Percentiles rank a stretch among this genome's conserved stretches.
Conservation (phyloP, 2,797 vertebrate species). For the Macropus fuliginosus region DNA sequence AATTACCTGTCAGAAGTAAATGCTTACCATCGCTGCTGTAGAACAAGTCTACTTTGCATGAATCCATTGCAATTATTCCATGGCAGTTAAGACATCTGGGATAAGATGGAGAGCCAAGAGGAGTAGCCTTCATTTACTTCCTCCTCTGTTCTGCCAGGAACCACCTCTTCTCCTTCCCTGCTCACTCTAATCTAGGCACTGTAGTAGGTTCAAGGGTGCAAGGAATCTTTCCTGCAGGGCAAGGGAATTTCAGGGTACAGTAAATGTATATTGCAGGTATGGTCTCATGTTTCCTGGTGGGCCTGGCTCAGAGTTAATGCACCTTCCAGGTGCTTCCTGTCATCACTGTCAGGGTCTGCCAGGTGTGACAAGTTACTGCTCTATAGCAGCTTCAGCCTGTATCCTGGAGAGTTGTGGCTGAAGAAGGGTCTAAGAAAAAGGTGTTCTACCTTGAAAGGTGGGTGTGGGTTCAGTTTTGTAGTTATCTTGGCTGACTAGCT, state of each 20-base stretch:
- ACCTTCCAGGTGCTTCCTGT: neutral
- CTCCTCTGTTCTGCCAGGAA: neutral
- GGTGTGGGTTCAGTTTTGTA: neutral
- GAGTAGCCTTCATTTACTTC: neutral
- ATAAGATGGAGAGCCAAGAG: neutral
- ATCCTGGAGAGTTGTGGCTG: neutral
- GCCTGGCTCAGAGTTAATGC: neutral
- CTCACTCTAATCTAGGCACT: neutral
- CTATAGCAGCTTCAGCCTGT: neutral
- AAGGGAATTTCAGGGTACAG: neutral
- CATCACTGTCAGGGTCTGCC: neutral
- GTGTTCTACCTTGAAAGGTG: neutral
- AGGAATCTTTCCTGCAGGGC: neutral
- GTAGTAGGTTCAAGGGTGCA: neutral
- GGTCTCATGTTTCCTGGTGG: neutral
- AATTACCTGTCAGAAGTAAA: slow-evolving; percentile 50
- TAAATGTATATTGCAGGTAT: neutral
- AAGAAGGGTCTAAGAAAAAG: neutral
- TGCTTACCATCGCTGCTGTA: neutral
- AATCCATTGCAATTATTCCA: slow-evolving; percentile 13
- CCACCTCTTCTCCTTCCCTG: neutral
- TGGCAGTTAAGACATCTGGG: neutral
- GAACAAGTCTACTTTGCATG: neutral
- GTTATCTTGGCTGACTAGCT: neutral
- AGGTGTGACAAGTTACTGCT: neutral